A percentile compares a stretch with the other conserved stretches of the same genome.
phyloP scores from a whole-genome alignment of 2,113 vertebrate species.

The Xiphophorus couchianus region DNA sequence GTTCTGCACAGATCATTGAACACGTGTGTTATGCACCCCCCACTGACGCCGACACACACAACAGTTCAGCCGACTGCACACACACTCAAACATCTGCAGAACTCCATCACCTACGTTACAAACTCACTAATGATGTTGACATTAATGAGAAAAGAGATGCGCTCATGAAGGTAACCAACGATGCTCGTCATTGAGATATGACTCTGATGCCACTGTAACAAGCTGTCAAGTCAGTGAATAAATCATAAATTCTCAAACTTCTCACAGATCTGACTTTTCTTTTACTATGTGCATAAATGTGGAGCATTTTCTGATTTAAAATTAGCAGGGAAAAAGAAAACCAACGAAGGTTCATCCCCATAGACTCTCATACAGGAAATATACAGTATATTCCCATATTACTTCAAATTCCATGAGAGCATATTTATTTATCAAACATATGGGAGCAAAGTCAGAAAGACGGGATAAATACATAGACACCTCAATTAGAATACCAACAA shows the following conservation, averaged over 20 bases:
- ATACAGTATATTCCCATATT: no score
- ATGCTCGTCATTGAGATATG: slow-evolving; percentile 52
- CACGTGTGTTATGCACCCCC: slow-evolving; percentile 36
- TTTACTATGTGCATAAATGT: neutral
- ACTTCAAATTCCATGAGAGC: no score
- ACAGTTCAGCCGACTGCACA: slow-evolving; percentile 7
- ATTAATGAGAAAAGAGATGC: slow-evolving; percentile 62
- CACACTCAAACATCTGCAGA: slow-evolving; percentile 12
- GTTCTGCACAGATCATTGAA: slow-evolving; percentile 50
- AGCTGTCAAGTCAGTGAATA: slow-evolving; percentile 36
- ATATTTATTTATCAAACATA: no score
- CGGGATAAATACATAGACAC: no score
- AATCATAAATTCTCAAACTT: slow-evolving; percentile 29
- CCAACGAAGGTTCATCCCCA: neutral
- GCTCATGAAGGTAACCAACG: slow-evolving; percentile 52
- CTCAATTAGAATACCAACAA: no score
- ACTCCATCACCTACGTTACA: slow-evolving; percentile 52
- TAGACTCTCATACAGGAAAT: neutral
- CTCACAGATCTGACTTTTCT: neutral
- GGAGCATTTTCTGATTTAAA: neutral
- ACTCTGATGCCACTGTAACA: slow-evolving; percentile 31
- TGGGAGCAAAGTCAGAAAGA: no score
- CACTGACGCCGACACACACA: slow-evolving; percentile 18
- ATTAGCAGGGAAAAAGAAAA: neutral
- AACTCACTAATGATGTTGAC: slow-evolving; percentile 52